phyloP scores from a whole-genome alignment of 2,888 invertebrate genomes.

The Neocrepidodera transversa region DNA sequence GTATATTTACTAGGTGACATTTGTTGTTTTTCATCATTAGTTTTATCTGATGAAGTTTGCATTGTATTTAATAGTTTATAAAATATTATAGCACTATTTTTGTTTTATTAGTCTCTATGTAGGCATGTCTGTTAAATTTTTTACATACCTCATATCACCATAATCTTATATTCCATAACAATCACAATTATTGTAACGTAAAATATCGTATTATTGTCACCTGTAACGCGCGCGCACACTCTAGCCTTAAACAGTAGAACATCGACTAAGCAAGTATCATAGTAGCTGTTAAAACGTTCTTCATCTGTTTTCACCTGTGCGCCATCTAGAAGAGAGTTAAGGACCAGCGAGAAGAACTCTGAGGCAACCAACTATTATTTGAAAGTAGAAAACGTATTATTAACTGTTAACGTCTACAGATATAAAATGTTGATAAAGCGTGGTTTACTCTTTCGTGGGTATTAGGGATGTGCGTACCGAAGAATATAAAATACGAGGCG shows the following conservation, averaged over 20 bases:
- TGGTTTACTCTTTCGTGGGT: background rate
- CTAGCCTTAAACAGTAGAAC: conserved; percentile 64
- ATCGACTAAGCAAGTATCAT: conserved; percentile 59
- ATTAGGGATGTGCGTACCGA: conserved; percentile 2
- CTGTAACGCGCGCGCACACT: conserved; percentile 66
- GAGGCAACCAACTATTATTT: conserved; percentile 16
- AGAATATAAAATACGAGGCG: too few relatives aligned
- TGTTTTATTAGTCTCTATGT: conserved; percentile 13
- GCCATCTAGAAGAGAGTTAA: conserved; percentile 54
- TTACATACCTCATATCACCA: conserved; percentile 21
- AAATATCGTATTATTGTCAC: conserved; percentile 18
- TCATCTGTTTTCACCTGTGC: conserved; percentile 56
- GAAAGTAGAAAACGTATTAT: conserved; percentile 26
- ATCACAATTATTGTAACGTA: conserved; percentile 18
- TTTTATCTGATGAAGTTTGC: conserved; percentile 40
- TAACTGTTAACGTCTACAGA: conserved; percentile 13
- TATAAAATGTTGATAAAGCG: conserved; percentile 13
- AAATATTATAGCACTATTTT: background rate
- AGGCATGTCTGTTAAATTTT: conserved; percentile 7
- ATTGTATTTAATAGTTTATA: conserved; percentile 26
- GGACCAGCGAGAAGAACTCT: conserved; percentile 26
- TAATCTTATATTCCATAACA: conserved; percentile 18
- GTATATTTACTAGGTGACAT: conserved; percentile 43
- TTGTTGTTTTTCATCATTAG: conserved; percentile 23
- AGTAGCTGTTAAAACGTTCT: conserved; percentile 52